Conservation (phyloP, 1,140 invertebrate genomes). For the Drosophila ficusphila region DNA sequence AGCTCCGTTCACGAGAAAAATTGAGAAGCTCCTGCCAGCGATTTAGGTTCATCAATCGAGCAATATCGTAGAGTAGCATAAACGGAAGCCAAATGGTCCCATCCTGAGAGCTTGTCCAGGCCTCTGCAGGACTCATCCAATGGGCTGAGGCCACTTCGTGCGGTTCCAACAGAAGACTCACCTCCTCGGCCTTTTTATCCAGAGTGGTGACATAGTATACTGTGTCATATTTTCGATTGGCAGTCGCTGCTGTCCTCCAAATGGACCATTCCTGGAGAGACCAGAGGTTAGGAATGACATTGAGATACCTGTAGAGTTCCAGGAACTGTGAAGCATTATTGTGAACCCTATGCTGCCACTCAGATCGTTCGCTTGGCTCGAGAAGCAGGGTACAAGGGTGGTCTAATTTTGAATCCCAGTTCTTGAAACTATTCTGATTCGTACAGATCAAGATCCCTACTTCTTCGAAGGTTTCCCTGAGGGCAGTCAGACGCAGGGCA, state of each 20-base stretch:
- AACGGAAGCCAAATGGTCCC: conserved; percentile 88
- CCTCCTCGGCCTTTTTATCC: conserved; percentile 54
- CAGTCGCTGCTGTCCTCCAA: conserved; percentile 90
- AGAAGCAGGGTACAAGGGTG: conserved; percentile 19
- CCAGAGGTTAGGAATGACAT: conserved; percentile 93
- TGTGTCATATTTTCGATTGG: conserved; percentile 88
- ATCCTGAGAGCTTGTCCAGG: conserved; percentile 85
- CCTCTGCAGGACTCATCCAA: conserved; percentile 50
- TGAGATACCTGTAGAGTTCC: conserved; percentile 88
- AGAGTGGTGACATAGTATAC: conserved; percentile 91
- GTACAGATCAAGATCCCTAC: conserved; percentile 91
- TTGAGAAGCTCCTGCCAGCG: conserved; percentile 82
- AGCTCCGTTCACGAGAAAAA: conserved; percentile 54
- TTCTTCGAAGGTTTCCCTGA: conserved; percentile 97
- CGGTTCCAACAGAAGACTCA: conserved; percentile 55
- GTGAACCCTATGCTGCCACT: conserved; percentile 85
- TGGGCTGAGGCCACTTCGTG: conserved; percentile 53
- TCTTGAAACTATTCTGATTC: neutral
- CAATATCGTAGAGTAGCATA: conserved; percentile 85
- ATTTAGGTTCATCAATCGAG: conserved; percentile 83
- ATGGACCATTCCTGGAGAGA: conserved; percentile 92
- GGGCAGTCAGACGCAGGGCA: conserved; percentile 92
- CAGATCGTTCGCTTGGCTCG: conserved; percentile 26
- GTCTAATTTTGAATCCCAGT: neutral
- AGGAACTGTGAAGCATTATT: conserved; percentile 90